Conservation (phyloP, 2,888 invertebrate genomes). For the Trissoscelio sp. region DNA sequence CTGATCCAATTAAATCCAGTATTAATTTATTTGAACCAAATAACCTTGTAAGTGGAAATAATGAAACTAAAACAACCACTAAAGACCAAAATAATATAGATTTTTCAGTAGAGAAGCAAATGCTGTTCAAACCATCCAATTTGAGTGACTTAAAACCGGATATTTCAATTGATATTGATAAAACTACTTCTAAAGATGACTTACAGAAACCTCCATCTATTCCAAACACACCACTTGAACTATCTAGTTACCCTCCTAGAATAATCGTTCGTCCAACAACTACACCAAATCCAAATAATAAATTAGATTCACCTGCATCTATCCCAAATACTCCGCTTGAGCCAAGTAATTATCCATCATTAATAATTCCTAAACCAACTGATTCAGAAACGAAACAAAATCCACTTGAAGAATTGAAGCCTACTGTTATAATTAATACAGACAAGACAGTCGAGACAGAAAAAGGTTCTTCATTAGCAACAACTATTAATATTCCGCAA, state of each 20-base stretch:
- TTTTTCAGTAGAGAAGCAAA: neutral
- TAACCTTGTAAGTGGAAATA: neutral
- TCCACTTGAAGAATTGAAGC: neutral
- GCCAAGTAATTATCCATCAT: neutral
- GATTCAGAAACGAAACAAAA: neutral
- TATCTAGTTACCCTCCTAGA: no score
- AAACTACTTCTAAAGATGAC: neutral
- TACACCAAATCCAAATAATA: no score
- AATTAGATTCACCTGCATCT: no score
- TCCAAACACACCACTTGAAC: no score
- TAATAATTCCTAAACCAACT: neutral
- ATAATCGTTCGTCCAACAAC: no score
- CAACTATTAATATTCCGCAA: no score
- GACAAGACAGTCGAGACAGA: no score
- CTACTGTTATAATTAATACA: no score
- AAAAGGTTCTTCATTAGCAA: no score
- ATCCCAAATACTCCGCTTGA: neutral
- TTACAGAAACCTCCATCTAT: no score
- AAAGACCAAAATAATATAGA: no score
- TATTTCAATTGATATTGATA: neutral
- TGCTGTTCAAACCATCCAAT: neutral
- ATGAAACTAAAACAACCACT: no score
- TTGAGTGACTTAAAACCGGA: neutral
- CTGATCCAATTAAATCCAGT: neutral
- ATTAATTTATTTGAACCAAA: neutral